Base-by-base conservation (phyloP, 2,888 invertebrate genomes). In the Sesia apiformis region DNA sequence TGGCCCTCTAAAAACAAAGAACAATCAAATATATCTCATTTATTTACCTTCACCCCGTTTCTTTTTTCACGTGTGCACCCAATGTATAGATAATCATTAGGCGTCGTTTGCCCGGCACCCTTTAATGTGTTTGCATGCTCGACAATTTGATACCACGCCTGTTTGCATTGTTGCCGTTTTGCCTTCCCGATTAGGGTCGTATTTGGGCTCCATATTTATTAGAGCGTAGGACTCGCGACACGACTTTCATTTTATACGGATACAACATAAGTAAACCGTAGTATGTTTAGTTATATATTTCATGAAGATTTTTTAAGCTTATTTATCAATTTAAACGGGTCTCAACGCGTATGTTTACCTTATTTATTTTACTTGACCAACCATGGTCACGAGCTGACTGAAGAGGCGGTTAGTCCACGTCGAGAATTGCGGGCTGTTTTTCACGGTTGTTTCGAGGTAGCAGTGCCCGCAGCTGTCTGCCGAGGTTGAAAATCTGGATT, bases 161-260 rank as follows among this genome's bases (percentile, higher is more conserved):
- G 85, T 86, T 84, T 86, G 81, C 78, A 79, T 84, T 84, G 84
- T 85, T 83, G 81, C 81, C 83, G 78, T 84, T 86, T 82, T 85
- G 81, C 84, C 83, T 84, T 84, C 79, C 73, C 82, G 88, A 84
- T 85, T 85, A 85, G 83, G 88, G 86, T 83, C 81, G 81, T 74
- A 80, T 84, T 84, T 75, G 81, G 81, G 81, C 81, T 83, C 78
- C 78, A 80, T 82, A 84, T 85, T 87, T 86, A 86, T 85, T 82
- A 83, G 81, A 84, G 81, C 83, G 82, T 78, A 80, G 76, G 76
- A 78, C 79, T 81, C 76, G 72, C 74, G 74, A 85, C 83, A 83
- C 77, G 80, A 81, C 78, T 87, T 87, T 85, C 81, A 75, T 84
- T 87, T 85, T 83, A 84, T 74, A 77, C 78, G 73, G 66, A 77